These are phyloP conservation scores for Catamblyrhynchus diadema DNA, from an alignment of 2,797 vertebrate species.

Conservation along the genomic window DNA sequence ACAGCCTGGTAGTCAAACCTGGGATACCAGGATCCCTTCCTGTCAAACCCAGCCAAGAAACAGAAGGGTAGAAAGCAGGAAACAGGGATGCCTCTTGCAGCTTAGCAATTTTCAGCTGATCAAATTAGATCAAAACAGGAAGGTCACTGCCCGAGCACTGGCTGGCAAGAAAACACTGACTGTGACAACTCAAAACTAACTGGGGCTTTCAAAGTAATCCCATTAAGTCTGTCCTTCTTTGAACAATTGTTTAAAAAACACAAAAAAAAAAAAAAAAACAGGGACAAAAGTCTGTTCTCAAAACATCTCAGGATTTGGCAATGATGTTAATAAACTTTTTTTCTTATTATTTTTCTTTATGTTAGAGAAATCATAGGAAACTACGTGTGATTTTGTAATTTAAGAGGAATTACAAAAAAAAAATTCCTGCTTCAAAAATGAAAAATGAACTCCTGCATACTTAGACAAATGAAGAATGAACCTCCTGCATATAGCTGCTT, in stretches of 20 bases:
- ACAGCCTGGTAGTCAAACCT: conserved; percentile 21
- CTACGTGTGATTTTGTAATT: background rate
- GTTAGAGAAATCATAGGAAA: background rate
- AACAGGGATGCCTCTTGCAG: background rate
- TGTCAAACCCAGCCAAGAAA: conserved; percentile 6
- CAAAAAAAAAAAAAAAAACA: accelerated
- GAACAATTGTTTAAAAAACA: background rate
- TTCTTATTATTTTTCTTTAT: background rate
- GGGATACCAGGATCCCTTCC: background rate
- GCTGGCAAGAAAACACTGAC: background rate
- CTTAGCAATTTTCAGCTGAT: background rate
- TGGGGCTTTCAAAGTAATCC: background rate
- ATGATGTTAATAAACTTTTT: background rate
- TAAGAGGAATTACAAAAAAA: conserved; percentile 5
- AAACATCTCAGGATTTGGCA: background rate
- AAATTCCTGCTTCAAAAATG: background rate
- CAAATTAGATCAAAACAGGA: conserved; percentile 4
- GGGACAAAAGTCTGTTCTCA: background rate
- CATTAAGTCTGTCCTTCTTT: background rate
- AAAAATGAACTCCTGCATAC: background rate
- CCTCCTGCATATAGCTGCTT: background rate
- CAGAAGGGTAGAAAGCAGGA: background rate
- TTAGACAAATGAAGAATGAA: background rate
- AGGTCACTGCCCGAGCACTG: background rate
- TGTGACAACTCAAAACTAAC: conserved; percentile 11